Evolutionary conservation across 2,113 vertebrate genomes (phyloP).

Genomic region (Plestiodon gilberti): DNA sequence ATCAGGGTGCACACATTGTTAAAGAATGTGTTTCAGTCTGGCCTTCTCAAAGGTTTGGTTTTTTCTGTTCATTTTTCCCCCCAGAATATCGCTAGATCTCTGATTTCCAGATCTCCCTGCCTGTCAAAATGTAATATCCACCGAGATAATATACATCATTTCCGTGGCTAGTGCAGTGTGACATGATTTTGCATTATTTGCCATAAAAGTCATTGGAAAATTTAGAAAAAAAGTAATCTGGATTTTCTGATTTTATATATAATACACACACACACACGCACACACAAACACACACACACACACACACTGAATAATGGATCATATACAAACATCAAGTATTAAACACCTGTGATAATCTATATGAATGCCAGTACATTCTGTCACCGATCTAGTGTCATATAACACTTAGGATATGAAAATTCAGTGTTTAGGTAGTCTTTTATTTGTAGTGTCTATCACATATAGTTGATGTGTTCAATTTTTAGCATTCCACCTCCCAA

Average conservation of each 20-base stretch:
- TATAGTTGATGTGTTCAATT: too few relatives aligned
- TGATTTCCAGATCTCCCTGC: not conserved
- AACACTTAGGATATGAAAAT: not conserved
- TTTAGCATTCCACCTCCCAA: not conserved
- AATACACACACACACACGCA: too few relatives aligned
- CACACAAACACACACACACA: not conserved
- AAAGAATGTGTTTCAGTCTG: conserved; percentile 36
- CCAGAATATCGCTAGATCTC: conserved; percentile 1
- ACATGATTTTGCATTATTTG: conserved; percentile 22
- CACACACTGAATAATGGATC: not conserved
- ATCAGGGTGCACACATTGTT: conserved; percentile 35
- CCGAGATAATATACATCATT: conserved; percentile 4
- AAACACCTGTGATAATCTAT: not conserved
- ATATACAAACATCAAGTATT: not conserved
- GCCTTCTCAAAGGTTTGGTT: conserved; percentile 1
- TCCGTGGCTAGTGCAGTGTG: conserved; percentile 2
- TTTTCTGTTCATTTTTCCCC: conserved; percentile 8
- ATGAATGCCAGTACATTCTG: not conserved
- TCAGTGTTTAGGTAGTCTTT: not conserved
- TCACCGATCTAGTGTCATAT: not conserved
- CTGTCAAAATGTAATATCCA: conserved; percentile 22
- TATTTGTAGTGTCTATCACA: not conserved
- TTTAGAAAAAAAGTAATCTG: not conserved
- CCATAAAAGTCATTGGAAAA: not conserved
- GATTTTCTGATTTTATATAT: not conserved